phyloP scores from a whole-genome alignment of 2,888 invertebrate genomes.

The Sminthurinus aureus region DNA sequence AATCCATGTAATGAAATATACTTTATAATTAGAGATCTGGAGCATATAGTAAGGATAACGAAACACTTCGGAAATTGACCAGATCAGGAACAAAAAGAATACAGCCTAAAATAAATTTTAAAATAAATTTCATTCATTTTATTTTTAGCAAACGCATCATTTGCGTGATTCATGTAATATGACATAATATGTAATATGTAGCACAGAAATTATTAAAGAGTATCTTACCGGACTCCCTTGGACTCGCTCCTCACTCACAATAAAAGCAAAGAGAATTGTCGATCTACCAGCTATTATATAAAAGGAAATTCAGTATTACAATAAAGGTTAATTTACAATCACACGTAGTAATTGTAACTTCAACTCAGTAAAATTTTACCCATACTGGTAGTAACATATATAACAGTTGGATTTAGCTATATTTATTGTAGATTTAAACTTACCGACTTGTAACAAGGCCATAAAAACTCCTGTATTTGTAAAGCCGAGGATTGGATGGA shows the following conservation, averaged over 20 bases:
- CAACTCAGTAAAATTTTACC: not conserved
- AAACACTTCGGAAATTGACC: conserved; percentile 79
- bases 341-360: no score
- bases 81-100: conserved; percentile 85
- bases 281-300: conserved; percentile 75
- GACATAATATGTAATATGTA: no score
- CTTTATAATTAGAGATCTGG: conserved; percentile 77
- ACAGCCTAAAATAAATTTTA: no score
- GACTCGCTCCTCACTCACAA: conserved; percentile 84
- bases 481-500: conserved; percentile 89
- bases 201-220: no score
- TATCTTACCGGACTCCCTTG: conserved; percentile 85
- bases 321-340: not conserved
- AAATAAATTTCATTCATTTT: no score
- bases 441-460: conserved; percentile 74
- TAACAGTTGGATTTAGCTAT: not conserved
- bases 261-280: conserved; percentile 80
- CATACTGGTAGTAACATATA: not conserved
- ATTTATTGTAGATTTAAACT: not conserved
- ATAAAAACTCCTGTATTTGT: conserved; percentile 78
- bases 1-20: conserved; percentile 84
- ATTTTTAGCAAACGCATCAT: no score
- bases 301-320: conserved; percentile 35
- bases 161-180: no score
- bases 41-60: conserved; percentile 94